Evolutionary conservation across 2,797 vertebrate species (phyloP).

Genomic region (Sarcophilus harrisii): DNA sequence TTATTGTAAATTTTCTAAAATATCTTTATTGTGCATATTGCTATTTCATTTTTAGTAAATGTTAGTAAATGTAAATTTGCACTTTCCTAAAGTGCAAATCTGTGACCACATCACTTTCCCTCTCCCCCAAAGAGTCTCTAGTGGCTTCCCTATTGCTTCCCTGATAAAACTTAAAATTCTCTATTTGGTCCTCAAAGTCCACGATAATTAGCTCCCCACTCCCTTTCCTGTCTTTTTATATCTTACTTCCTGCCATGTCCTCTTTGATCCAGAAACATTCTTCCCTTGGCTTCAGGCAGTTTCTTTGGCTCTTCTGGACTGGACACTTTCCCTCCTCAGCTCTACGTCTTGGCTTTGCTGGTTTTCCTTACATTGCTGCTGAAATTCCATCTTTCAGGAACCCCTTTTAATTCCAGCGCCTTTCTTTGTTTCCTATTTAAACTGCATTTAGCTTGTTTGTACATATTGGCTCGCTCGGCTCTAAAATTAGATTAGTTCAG

Average conservation of each 20-base stretch:
- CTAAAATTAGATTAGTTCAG: background rate
- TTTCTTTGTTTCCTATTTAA: background rate
- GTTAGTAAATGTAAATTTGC: no score
- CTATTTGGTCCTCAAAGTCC: background rate
- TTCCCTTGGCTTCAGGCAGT: background rate
- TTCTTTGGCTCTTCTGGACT: background rate
- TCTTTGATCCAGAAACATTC: background rate
- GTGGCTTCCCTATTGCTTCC: background rate
- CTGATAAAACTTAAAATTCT: background rate
- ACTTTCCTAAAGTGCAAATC: background rate
- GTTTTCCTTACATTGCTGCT: background rate
- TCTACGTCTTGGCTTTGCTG: background rate
- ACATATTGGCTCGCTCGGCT: background rate
- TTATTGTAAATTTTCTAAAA: constrained; percentile 80
- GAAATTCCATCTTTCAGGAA: background rate
- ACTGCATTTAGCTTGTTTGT: background rate
- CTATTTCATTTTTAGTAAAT: background rate
- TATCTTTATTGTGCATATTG: accelerated
- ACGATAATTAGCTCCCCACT: background rate
- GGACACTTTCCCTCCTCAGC: background rate
- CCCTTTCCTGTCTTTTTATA: background rate
- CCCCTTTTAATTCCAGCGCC: background rate
- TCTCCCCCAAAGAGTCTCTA: background rate
- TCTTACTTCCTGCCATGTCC: background rate
- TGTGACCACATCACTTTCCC: background rate